Conservation (phyloP, 2,888 invertebrate genomes). For the Lydus trimaculatus region DNA sequence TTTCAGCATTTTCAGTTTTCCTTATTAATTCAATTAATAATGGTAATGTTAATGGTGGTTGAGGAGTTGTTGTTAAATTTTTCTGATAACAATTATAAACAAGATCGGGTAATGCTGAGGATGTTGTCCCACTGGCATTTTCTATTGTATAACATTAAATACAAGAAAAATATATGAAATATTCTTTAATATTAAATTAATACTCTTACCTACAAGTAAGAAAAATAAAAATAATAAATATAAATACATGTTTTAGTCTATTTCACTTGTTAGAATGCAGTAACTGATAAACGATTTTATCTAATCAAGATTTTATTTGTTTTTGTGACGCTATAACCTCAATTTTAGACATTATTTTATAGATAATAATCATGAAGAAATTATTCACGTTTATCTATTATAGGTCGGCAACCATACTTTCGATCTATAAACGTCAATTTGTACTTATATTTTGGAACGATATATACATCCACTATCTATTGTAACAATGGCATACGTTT, state of each 20-base stretch:
- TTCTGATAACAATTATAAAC: slow-evolving; percentile 68
- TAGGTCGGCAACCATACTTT: background rate
- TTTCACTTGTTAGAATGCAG: slow-evolving; percentile 1
- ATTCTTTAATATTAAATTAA: slow-evolving; percentile 5
- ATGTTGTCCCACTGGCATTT: slow-evolving; percentile 50
- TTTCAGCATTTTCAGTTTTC: slow-evolving; percentile 66
- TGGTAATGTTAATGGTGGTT: slow-evolving; percentile 67
- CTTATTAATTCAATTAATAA: slow-evolving; percentile 68
- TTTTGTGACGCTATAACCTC: slow-evolving; percentile 6
- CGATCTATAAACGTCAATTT: background rate
- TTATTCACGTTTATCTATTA: background rate
- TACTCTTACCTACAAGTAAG: slow-evolving; percentile 12
- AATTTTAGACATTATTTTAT: background rate
- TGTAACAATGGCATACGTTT: too few species aligned
- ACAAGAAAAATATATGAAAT: background rate
- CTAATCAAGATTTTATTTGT: slow-evolving; percentile 12
- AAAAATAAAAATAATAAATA: background rate
- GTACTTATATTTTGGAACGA: background rate
- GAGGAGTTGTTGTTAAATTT: slow-evolving; percentile 59
- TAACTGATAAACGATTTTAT: slow-evolving; percentile 17
- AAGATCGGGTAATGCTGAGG: slow-evolving; percentile 64
- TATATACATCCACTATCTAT: too few species aligned
- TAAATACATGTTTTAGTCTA: background rate
- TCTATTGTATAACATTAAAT: slow-evolving; percentile 23
- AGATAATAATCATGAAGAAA: background rate